Evolutionary conservation across 2,888 invertebrate species (phyloP), one percentile per base, ranked within the genome.

Genomic region (Agonopterix heracliana): DNA sequence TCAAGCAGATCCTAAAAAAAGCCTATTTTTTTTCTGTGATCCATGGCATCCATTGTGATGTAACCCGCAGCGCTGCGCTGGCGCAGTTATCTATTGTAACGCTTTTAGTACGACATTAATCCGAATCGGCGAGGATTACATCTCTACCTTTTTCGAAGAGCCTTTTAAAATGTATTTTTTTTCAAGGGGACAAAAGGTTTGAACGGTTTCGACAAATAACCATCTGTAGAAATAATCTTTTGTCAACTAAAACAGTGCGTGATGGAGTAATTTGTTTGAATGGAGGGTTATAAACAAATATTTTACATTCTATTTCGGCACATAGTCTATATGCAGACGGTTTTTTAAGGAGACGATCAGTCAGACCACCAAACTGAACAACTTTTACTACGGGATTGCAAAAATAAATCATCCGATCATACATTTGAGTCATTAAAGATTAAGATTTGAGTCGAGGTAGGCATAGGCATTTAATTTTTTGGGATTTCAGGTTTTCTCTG

Each of bases 61-160:
- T 66, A 68, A 66, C 68, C 68, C 64, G 26, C 26, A 5, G 26
- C 14, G 14, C 14, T 14, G 14, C 26, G 26, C 26, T 26, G 26
- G 26, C 67, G 62, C 63, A 64, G 62, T 59, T 78, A 75, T 79
- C 78, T 77, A 66, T 75, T 75, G 76, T 74, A 67, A 66, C 63
- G 70, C 66, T 70, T 73, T 77, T 68, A 73, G 78, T 78, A 71
- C 68, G 72, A 60, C 68, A 60, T 63, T 86, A 84, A 86, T 85
- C 85, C 78, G 72, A 66, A 78, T 76, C 67, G 71, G 65, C 57
- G 63, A 65, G 84, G 84, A 86, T 86, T 86, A 83, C 42, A 63
- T 59, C 49, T 55, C 48, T 57, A 64, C 67, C 69, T 66, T 64
- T 59, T 64, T 66, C 60, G 62, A 54, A 56, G 53, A 60, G 65